Evolutionary conservation across 2,888 invertebrate species (phyloP).

Genomic region (Drosophila neotestacea): DNA sequence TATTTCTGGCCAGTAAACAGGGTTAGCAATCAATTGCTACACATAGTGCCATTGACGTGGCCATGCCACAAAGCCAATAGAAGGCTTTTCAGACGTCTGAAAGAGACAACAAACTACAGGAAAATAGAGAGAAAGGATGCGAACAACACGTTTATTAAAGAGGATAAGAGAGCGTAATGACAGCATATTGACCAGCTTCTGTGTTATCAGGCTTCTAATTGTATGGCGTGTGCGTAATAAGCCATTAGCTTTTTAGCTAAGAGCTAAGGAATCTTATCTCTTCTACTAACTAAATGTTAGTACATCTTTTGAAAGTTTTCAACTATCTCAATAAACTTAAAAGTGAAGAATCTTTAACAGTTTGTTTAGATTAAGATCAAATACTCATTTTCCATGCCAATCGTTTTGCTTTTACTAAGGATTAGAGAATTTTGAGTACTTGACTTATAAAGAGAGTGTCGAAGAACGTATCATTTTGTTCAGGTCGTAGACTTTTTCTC

Average conservation of each 20-base stretch:
- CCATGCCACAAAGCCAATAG: conserved; percentile 45
- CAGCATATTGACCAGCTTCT: conserved; percentile 14
- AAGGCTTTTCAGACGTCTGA: conserved; percentile 29
- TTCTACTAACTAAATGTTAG: not conserved
- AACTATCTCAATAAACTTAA: not conserved
- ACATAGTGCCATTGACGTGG: conserved; percentile 48
- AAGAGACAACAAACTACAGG: not conserved
- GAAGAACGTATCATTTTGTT: no score
- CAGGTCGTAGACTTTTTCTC: no score
- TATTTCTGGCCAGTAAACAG: conserved; percentile 30
- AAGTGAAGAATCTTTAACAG: not conserved
- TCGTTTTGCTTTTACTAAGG: no score
- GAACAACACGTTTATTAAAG: conserved; percentile 12
- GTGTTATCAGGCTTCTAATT: conserved; percentile 3
- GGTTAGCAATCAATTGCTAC: conserved; percentile 64
- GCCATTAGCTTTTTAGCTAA: not conserved
- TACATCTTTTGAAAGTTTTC: not conserved
- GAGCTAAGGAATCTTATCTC: not conserved
- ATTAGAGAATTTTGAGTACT: no score
- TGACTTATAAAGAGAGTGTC: no score
- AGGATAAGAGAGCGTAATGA: conserved; percentile 7
- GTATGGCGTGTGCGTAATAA: conserved; percentile 2
- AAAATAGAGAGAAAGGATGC: no score
- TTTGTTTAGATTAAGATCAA: no score
- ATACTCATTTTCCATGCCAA: no score